A percentile compares a stretch with the other conserved stretches of the same genome.
Conservation (phyloP, 2,888 invertebrate genomes). For the Cataglyphis cursor region DNA sequence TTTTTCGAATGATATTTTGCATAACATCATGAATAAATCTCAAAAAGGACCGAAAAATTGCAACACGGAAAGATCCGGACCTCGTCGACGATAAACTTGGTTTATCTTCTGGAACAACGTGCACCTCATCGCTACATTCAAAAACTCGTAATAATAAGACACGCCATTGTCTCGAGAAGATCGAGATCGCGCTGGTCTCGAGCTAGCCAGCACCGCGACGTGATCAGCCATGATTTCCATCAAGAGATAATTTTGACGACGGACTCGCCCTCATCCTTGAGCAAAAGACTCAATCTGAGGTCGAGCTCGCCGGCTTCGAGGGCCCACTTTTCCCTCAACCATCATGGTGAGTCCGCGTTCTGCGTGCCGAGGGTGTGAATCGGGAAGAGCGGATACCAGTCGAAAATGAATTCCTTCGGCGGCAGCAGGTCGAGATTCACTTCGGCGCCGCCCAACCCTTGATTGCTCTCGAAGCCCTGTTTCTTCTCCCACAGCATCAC, state of each 20-base stretch:
- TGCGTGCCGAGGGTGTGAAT: constrained; percentile 93
- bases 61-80: constrained; percentile 1
- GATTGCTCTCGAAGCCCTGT: constrained; percentile 95
- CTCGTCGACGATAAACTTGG: background rate
- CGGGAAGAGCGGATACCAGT: constrained; percentile 97
- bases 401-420: constrained; percentile 93
- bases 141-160: constrained; percentile 24
- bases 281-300: constrained; percentile 83
- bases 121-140: constrained; percentile 17
- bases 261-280: constrained; percentile 84
- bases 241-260: constrained; percentile 85
- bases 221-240: constrained; percentile 69
- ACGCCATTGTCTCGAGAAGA: background rate
- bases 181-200: constrained; percentile 2
- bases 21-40: background rate
- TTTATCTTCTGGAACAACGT: constrained; percentile 26
- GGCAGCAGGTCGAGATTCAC: constrained; percentile 94
- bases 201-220: constrained; percentile 18
- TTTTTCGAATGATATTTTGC: background rate
- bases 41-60: background rate
- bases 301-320: constrained; percentile 86
- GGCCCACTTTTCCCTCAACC: constrained; percentile 86
- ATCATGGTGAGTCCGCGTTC: constrained; percentile 88
- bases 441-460: constrained; percentile 93
- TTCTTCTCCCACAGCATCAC: constrained; percentile 98